Percentiles rank a stretch among this genome's conserved stretches.
Evolutionary conservation across 2,113 vertebrate species (phyloP).

Genomic region (Oreochromis aureus): DNA sequence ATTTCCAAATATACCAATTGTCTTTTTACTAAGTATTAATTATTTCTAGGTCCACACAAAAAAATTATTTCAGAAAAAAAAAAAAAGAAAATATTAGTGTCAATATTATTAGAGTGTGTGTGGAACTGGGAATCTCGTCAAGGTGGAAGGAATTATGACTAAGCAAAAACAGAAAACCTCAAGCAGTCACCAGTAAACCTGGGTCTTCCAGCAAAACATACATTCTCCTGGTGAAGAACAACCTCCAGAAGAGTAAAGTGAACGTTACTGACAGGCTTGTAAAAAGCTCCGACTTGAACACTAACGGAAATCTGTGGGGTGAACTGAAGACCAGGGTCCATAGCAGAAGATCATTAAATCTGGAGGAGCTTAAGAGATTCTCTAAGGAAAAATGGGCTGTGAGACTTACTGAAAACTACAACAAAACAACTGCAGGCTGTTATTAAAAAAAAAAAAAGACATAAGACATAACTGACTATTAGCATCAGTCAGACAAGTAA

Average conservation of each 20-base stretch:
- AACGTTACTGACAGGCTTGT: background rate
- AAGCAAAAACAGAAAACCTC: background rate
- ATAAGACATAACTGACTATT: background rate
- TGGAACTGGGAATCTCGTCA: fast-evolving
- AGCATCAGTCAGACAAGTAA: background rate
- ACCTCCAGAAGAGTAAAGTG: background rate
- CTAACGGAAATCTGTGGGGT: background rate
- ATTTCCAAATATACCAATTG: background rate
- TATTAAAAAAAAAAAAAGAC: no score
- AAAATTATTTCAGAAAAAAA: background rate
- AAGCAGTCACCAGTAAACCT: background rate
- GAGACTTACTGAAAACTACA: background rate
- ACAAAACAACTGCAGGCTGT: no score
- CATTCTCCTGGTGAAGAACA: background rate
- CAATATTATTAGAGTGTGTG: background rate
- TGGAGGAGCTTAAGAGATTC: background rate
- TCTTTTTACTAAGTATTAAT: background rate
- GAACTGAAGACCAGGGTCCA: background rate
- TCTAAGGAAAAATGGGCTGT: background rate
- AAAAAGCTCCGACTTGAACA: fast-evolving
- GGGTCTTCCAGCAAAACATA: fast-evolving
- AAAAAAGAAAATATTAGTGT: background rate
- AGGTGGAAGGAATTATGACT: background rate
- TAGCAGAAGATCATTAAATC: background rate
- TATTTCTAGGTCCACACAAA: background rate